Conservation (phyloP, 2,888 invertebrate species). For the Ametastegia equiseti region DNA sequence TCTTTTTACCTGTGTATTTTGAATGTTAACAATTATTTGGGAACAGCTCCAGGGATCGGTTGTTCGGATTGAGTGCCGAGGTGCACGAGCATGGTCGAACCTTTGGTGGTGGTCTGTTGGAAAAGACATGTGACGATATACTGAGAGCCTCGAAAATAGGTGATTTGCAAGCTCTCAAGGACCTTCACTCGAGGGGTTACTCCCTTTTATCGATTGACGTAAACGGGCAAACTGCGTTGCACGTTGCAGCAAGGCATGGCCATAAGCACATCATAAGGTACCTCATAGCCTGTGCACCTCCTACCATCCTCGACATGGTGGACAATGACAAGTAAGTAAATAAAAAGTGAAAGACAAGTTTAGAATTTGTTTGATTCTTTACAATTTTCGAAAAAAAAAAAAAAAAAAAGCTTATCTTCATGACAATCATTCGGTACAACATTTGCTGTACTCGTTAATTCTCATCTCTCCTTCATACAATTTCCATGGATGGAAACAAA, state of each 20-base stretch:
- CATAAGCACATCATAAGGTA: constrained; percentile 94
- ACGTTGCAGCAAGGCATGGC: constrained; percentile 92
- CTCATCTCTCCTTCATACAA: neutral
- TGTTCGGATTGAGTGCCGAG: constrained; percentile 71
- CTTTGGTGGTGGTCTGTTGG: constrained; percentile 84
- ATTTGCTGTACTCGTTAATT: no score
- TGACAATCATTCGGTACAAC: no score
- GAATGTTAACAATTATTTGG: constrained; percentile 33
- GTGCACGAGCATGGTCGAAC: constrained; percentile 62
- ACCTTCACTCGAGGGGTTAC: constrained; percentile 89
- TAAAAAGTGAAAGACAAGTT: neutral
- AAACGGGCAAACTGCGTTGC: constrained; percentile 92
- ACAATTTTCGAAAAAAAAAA: no score
- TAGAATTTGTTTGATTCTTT: no score
- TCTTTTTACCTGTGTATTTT: no score
- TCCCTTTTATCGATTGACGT: constrained; percentile 90
- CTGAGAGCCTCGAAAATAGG: constrained; percentile 91
- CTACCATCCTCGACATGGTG: constrained; percentile 89
- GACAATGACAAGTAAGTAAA: constrained; percentile 87
- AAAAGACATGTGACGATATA: constrained; percentile 89
- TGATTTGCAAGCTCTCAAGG: constrained; percentile 88
- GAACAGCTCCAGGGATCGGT: constrained; percentile 71
- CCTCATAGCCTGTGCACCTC: constrained; percentile 90
- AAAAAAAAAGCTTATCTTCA: neutral
- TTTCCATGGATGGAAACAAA: neutral